A percentile compares a stretch with the other conserved stretches of the same genome.
These are phyloP conservation scores for Chouioia cunea DNA, from an alignment of 2,888 invertebrate genomes.

Conservation along the genomic window DNA sequence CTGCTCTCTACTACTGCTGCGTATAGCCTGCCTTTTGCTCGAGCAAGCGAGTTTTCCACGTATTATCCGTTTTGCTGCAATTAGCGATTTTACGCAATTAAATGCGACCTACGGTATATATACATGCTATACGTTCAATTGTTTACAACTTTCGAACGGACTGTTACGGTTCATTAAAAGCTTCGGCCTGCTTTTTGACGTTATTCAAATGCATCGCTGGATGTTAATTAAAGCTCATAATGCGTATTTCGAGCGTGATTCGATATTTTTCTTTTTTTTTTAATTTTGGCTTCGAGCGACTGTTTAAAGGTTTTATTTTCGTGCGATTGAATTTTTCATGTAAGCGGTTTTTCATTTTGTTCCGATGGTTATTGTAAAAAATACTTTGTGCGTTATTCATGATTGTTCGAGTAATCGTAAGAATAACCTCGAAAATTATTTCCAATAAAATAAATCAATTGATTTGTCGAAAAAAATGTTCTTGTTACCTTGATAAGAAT, in stretches of 20 bases:
- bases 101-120: constrained; percentile 18
- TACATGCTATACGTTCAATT: constrained; percentile 8
- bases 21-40: background rate
- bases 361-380: too few relatives aligned
- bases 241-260: background rate
- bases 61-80: constrained; percentile 37
- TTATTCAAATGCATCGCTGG: constrained; percentile 3
- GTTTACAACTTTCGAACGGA: constrained; percentile 34
- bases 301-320: too few relatives aligned
- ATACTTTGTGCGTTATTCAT: too few relatives aligned
- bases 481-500: too few relatives aligned
- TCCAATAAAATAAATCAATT: too few relatives aligned
- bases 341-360: background rate
- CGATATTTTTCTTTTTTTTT: too few relatives aligned
- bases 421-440: too few relatives aligned
- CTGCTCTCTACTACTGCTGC: background rate
- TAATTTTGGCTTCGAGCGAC: too few relatives aligned
- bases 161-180: constrained; percentile 31
- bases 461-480: too few relatives aligned
- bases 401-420: too few relatives aligned
- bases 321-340: background rate
- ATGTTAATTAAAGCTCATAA: constrained; percentile 41
- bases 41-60: constrained; percentile 1
- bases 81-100: constrained; percentile 44
- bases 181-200: constrained; percentile 15